Base-by-base conservation (phyloP, 2,888 invertebrate genomes). In the Marronus borbonicus region DNA sequence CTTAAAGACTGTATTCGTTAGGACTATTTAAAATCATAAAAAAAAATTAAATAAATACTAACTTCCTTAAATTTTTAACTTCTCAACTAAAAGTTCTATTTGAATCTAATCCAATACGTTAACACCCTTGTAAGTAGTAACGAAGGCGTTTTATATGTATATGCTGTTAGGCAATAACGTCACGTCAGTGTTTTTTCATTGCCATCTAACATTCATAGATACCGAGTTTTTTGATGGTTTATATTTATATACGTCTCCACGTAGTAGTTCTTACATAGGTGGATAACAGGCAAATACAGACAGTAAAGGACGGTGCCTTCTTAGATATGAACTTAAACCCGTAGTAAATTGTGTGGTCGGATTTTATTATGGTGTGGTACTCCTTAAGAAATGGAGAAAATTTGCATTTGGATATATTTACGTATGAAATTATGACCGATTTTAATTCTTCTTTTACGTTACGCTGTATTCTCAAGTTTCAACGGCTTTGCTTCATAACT, bases 341-440 rank as follows among this genome's bases (percentile, higher is more conserved):
- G 12, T 50, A 44, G 12, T 68, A 49, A 20, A 70, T 31, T 70
- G 70, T 70, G 70, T 70, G 70, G 70, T 70, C 58, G 70, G 70
- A 55, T 58, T 70, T 70, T 70, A 70, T 70, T 31, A 70, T 36
- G 17, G 20, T 36, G 39, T 44, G 39, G 17, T 68, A 70, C 58
- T 70, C 55, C 70, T n/a, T 20, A 52, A 70, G 58, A 55, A 70
- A 55, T 70, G 28, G 69, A 36, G 70, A 58, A 58, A 70, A 70
- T 70, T 70, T 70, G 70, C 70, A 70, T 70, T 58, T 70, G 36
- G 24, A 69, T 68, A 69, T 69, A 50, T 49, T 69, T 36, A 36
- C 17, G 31, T 31, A 58, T 70, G 70, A 70, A 70, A 70, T 55
- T 70, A 70, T 58, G 70, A 58, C 31, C 70, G 36, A 70, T 55